These are phyloP conservation scores for Schrankia costaestrigalis DNA, from an alignment of 2,888 invertebrate genomes.

Conservation along the genomic window DNA sequence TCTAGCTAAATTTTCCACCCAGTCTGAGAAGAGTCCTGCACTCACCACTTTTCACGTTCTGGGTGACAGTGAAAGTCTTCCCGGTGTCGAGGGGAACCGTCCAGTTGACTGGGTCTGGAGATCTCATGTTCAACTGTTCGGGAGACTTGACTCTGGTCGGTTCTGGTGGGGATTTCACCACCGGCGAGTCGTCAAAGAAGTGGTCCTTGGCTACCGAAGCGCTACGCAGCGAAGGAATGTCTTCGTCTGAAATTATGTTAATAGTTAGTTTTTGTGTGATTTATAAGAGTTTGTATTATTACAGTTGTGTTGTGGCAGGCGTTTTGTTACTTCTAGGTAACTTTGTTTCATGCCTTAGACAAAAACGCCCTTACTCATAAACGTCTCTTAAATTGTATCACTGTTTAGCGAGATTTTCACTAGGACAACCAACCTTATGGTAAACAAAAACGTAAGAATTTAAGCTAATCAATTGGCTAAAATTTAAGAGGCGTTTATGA, in stretches of 20 bases:
- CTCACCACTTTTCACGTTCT: slow-evolving; percentile 88
- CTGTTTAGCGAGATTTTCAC: no score
- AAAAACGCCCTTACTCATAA: no score
- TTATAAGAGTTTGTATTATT: slow-evolving; percentile 16
- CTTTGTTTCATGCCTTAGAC: background rate
- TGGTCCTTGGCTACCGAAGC: slow-evolving; percentile 77
- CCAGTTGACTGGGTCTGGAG: slow-evolving; percentile 97
- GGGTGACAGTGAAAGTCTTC: slow-evolving; percentile 95
- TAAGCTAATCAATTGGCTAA: no score
- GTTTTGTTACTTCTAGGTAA: no score
- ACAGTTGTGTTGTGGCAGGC: slow-evolving; percentile 17
- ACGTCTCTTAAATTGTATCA: no score
- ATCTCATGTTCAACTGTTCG: slow-evolving; percentile 94
- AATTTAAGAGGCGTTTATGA: no score
- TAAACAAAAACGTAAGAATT: no score
- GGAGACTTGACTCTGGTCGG: slow-evolving; percentile 96
- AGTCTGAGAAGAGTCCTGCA: slow-evolving; percentile 53
- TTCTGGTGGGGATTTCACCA: slow-evolving; percentile 95
- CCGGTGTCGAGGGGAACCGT: slow-evolving; percentile 96
- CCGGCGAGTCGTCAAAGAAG: slow-evolving; percentile 78
- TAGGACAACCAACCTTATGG: no score
- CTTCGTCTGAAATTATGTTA: slow-evolving; percentile 57
- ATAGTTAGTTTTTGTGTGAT: slow-evolving; percentile 1
- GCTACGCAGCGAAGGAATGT: slow-evolving; percentile 72
- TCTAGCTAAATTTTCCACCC: slow-evolving; percentile 51